Base-by-base conservation (phyloP, 2,797 vertebrate species). In the Melopsittacus undulatus region DNA sequence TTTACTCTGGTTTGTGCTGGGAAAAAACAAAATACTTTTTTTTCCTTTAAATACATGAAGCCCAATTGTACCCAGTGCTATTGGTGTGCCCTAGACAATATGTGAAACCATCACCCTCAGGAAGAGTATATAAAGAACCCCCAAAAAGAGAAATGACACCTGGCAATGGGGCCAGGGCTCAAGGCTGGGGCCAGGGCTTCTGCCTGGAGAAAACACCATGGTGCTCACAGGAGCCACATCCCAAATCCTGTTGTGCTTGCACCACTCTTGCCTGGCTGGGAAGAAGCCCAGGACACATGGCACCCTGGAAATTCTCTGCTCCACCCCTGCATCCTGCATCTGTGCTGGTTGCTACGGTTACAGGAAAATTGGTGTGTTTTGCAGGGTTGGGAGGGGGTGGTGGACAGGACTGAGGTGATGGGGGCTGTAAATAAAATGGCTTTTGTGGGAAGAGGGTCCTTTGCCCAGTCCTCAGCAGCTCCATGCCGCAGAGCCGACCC, bases 281-380 rank as follows among this genome's bases (percentile, higher is more conserved):
- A 73, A 90, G 69, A 68, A 86, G 32, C 73, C 62, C 73, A 52
- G 82, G 76, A 61, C 87, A 72, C 3, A 7, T 30, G 59, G 74
- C 5, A 10, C 73, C 83, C 40, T 1, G 1, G 91, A 4, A 4
- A 63, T 85, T 11, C 87, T 93, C 80, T 1, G 1, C 67, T 91
- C 59, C 84, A 54, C 75, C 78, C 81, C 73, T 48, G 34, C 66
- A 81, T 89, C 81, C 40, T 59, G 72, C 75, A 40, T 66, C 63
- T 7, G 3, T 6, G 13, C 80, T 9, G 86, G 94, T 96, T 96
- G 92, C 94, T 48, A 94, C 19, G 83, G 96, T 96, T 88, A 91
- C 93, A 17, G 92, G 82, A 48, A 62, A 88, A 78, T 61, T 16
- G 0, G 49, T 52, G 84, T 13, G 0, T 80, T 86, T n/a, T 42